Evolutionary conservation across 2,113 vertebrate species (phyloP).

Genomic region (Phyllostomus discolor): DNA sequence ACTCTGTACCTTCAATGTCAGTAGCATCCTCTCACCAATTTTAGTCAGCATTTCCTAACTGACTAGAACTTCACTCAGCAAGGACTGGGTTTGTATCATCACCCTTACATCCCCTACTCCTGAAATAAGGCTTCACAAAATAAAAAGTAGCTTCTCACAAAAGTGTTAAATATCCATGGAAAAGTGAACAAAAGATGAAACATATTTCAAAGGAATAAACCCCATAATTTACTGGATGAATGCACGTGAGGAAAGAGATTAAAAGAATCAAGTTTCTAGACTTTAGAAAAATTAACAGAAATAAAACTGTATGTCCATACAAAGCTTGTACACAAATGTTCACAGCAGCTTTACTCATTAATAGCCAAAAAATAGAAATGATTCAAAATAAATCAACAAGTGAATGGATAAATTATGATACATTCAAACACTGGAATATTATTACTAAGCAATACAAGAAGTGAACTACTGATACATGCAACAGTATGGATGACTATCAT

Average conservation of each 20-base stretch:
- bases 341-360: neutral
- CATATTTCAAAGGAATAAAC: constrained; percentile 30
- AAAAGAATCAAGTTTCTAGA: no score
- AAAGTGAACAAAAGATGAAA: neutral
- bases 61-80: constrained; percentile 7
- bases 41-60: neutral
- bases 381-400: no score
- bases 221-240: neutral
- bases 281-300: no score
- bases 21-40: neutral
- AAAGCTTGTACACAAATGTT: no score
- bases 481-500: neutral
- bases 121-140: constrained; percentile 6
- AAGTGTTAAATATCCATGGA: neutral
- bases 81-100: neutral
- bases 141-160: neutral
- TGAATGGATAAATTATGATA: no score
- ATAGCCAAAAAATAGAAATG: neutral
- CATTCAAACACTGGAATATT: no score
- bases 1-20: neutral
- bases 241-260: neutral
- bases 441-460: no score
- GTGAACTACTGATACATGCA: neutral
- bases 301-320: no score
- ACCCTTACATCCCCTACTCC: neutral